These are phyloP conservation scores for Tetrapedia diversipes DNA, from an alignment of 2,888 invertebrate genomes.

Conservation along the genomic window DNA sequence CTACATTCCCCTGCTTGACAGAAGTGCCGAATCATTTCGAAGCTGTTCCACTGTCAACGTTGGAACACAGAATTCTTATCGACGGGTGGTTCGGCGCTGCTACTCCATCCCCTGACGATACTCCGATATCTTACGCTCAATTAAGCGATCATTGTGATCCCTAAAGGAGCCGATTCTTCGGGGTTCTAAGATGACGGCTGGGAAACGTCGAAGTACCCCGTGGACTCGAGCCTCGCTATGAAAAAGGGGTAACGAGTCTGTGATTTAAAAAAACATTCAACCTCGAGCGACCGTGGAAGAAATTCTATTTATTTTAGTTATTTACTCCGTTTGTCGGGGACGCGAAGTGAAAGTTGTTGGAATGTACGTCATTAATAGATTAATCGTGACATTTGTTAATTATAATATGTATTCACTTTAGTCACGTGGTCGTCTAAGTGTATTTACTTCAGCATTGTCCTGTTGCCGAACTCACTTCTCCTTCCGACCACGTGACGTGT, in stretches of 20 bases:
- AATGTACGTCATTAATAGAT: too few relatives aligned
- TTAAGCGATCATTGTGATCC: conserved; percentile 76
- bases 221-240: neutral
- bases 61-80: conserved; percentile 69
- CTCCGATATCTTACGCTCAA: conserved; percentile 74
- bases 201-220: conserved; percentile 2
- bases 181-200: conserved; percentile 63
- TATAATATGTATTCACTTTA: too few relatives aligned
- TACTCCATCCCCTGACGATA: conserved; percentile 58
- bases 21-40: conserved; percentile 72
- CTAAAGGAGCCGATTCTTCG: conserved; percentile 70
- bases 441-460: too few relatives aligned
- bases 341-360: too few relatives aligned
- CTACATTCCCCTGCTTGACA: conserved; percentile 62
- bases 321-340: too few relatives aligned
- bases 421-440: too few relatives aligned
- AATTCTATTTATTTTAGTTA: too few relatives aligned
- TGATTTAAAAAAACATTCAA: conserved; percentile 10
- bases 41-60: conserved; percentile 73
- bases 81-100: conserved; percentile 38
- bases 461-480: too few relatives aligned
- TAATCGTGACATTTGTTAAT: too few relatives aligned
- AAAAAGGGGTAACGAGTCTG: conserved; percentile 5
- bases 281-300: neutral
- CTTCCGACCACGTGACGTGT: too few relatives aligned